A percentile compares a stretch with the other conserved stretches of the same genome.
phyloP scores from a whole-genome alignment of 2,888 invertebrate species.

The Caradrina clavipalpis region DNA sequence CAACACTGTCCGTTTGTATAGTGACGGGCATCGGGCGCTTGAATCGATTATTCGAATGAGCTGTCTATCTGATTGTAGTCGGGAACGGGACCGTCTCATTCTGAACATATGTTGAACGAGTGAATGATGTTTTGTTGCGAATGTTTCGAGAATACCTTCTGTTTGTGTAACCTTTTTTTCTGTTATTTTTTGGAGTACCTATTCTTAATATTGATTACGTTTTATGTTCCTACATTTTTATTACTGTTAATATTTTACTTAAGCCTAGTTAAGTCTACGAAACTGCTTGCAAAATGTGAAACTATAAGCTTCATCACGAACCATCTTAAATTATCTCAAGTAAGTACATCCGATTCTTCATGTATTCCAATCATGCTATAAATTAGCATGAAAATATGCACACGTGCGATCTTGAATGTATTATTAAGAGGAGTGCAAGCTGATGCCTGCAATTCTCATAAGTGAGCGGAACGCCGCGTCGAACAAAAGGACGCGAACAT shows the following conservation, averaged over 20 bases:
- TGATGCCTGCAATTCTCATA: conserved; percentile 54
- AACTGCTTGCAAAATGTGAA: background rate
- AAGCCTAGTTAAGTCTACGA: no score
- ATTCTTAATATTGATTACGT: background rate
- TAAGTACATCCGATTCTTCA: conserved; percentile 33
- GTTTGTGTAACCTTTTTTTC: conserved; percentile 17
- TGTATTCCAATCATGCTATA: conserved; percentile 50
- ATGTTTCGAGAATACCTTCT: conserved; percentile 51
- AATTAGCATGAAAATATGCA: conserved; percentile 57
- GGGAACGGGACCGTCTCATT: conserved; percentile 71
- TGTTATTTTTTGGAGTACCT: background rate
- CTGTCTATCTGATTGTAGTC: conserved; percentile 80
- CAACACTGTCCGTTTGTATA: conserved; percentile 78
- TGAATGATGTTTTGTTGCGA: conserved; percentile 63
- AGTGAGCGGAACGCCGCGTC: conserved; percentile 40
- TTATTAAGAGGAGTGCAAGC: conserved; percentile 53
- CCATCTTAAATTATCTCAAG: conserved; percentile 23
- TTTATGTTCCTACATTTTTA: background rate
- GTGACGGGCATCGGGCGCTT: conserved; percentile 76
- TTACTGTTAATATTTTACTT: background rate
- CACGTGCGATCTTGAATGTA: conserved; percentile 52
- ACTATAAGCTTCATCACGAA: background rate
- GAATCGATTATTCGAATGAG: conserved; percentile 84
- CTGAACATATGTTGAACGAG: conserved; percentile 64
- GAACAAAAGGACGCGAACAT: conserved; percentile 41